Base-by-base conservation (phyloP, 2,888 invertebrate species). In the Cremastinae sp. region DNA sequence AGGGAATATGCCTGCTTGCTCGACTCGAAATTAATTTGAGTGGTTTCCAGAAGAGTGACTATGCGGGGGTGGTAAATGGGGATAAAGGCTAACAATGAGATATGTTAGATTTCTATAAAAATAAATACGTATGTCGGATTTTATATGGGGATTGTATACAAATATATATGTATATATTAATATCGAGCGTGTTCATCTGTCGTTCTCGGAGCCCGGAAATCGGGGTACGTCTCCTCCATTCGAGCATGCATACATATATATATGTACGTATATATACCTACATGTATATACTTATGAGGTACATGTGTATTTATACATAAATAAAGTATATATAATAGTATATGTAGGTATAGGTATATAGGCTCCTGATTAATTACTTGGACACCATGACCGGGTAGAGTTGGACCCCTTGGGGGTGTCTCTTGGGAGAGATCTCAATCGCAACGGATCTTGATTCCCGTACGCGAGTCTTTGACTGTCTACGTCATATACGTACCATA, bases 1-100 rank as follows among this genome's bases (percentile, higher is more conserved):
- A 86, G 86, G n/a, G n/a, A 88, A 87, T 88, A 88, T 88, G 88
- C 86, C 86, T 79, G 76, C 86, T 86, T 79, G 76, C 65, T 69
- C 85, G 85, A 88, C 85, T 85, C 85, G 86, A 87, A 87, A 89
- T 89, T 89, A 89, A 89, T 89, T 89, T 88, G 87, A 88, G 89
- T 88, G 88, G 88, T 87, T 86, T 86, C 81, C 84, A 81, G 83
- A 65, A 79, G 79, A 80, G 70, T 81, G 81, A 81, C 72, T 12
- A 43, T 8, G 14, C 5, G 61, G 28, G n/a, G 16, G 47, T 28
- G 35, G 16, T 14, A 20, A 5, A 12, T 2, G 9, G 39, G 64
- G 64, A 41, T 51, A 5, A 28, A 28, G 28, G 28, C 2, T 28
- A 5, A 28, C 28, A 28, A 28, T 28, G 28, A 28, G 28, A 3